Base-by-base conservation (phyloP, 2,888 invertebrate genomes). In the Orchesella flavescens region DNA sequence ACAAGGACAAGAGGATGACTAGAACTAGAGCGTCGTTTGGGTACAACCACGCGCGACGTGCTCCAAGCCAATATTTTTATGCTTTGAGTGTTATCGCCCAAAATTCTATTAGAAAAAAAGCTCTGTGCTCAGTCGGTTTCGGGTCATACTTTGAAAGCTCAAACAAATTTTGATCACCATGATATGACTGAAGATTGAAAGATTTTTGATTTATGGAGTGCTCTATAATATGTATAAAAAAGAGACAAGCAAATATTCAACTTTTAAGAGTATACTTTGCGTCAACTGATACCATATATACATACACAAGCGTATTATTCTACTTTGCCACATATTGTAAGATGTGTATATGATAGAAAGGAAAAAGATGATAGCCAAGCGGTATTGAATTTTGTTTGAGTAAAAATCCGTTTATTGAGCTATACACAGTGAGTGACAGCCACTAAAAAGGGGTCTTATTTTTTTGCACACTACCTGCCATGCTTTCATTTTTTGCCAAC, bases 161-260 rank as follows among this genome's bases (percentile, higher is more conserved):
- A 66, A 59, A 73, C 80, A 80, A 80, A 74, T 80, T 78, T 80
- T 68, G 80, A 80, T 80, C 80, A 66, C 80, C 80, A 73, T 78
- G 77, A 74, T 80, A 74, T 68, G 57, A 74, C 71, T 69, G n/a
- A 75, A 75, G 81, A 75, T 82, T 69, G 81, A 82, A 75, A 82
- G 81, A 82, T 82, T 75, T 82, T 82, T 82, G 81, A 82, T 82
- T 82, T 82, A 82, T 82, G 81, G 65, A 82, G 24, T 34, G 7
- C 34, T 61, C 24, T 69, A 69, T 82, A 74, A 81, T 71, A 71
- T 44, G 59, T 19, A 21, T 74, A 43, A 76, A 55, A 44, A 66
- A 57, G 55, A 34, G 12, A 4, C 19, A 65, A 13, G 21, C 23
- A 17, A 63, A 75, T 23, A 75, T 65, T 49, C 13, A 63, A 74